Conservation (phyloP, 2,888 invertebrate species). For the Agrochola lychnidis region DNA sequence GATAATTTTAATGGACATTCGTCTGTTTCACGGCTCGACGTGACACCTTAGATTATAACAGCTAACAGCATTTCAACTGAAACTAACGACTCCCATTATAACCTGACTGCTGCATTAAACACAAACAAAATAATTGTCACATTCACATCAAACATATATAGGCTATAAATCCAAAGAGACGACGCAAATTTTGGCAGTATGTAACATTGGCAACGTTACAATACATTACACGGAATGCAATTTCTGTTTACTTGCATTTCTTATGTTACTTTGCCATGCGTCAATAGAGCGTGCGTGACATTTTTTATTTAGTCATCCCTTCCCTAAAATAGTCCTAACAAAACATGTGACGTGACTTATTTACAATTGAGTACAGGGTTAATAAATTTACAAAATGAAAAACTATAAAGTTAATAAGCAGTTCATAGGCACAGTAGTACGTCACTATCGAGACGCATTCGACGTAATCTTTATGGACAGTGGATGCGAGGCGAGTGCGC, state of each 20-base stretch:
- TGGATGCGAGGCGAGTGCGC: conserved; percentile 56
- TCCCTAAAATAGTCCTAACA: conserved; percentile 44
- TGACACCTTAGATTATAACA: conserved; percentile 74
- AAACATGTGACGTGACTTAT: conserved; percentile 46
- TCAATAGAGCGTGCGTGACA: conserved; percentile 68
- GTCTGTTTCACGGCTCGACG: conserved; percentile 70
- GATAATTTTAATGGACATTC: conserved; percentile 76
- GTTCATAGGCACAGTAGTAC: conserved; percentile 40
- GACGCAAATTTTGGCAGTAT: conserved; percentile 80
- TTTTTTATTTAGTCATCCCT: conserved; percentile 59
- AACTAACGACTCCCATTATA: conserved; percentile 71
- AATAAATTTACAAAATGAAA: conserved; percentile 66
- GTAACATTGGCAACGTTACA: conserved; percentile 79
- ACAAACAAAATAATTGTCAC: conserved; percentile 67
- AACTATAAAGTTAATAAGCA: conserved; percentile 68
- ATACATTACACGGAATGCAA: conserved; percentile 74
- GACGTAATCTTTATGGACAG: conserved; percentile 69
- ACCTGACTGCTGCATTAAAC: conserved; percentile 58
- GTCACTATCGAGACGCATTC: conserved; percentile 53
- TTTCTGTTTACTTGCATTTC: conserved; percentile 83
- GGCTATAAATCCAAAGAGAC: conserved; percentile 72
- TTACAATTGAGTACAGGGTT: conserved; percentile 18
- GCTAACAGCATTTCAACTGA: conserved; percentile 69
- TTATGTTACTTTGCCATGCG: conserved; percentile 69
- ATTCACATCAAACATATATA: conserved; percentile 75